Conservation (phyloP, 2,113 vertebrate species). For the Entosphenus tridentatus region DNA sequence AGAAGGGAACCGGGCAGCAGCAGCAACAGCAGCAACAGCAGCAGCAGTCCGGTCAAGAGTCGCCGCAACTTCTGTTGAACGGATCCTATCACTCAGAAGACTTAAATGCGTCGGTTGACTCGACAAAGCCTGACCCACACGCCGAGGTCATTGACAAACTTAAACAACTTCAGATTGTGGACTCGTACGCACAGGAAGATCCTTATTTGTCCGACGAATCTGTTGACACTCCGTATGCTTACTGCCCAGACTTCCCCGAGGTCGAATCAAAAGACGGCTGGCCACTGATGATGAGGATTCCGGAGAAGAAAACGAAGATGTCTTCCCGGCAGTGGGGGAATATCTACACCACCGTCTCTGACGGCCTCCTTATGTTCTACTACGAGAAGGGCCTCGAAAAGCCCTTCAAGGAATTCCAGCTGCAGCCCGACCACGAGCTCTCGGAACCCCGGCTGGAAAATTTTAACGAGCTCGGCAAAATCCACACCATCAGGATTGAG, state of each 20-base stretch:
- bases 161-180: slow-evolving; percentile 34
- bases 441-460: slow-evolving; percentile 53
- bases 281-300: slow-evolving; percentile 69
- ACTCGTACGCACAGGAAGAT: slow-evolving; percentile 31
- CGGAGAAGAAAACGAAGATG: slow-evolving; percentile 76
- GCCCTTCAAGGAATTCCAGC: slow-evolving; percentile 43
- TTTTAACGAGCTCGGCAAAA: slow-evolving; percentile 46
- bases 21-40: slow-evolving; percentile 18
- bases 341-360: slow-evolving; percentile 40
- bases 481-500: slow-evolving; percentile 50
- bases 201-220: slow-evolving; percentile 19
- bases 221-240: slow-evolving; percentile 14
- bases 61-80: slow-evolving; percentile 17
- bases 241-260: slow-evolving; percentile 13
- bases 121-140: slow-evolving; percentile 18
- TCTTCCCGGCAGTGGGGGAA: slow-evolving; percentile 81
- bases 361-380: slow-evolving; percentile 37
- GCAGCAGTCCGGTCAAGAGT: slow-evolving; percentile 28
- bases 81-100: slow-evolving; percentile 27
- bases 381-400: slow-evolving; percentile 59
- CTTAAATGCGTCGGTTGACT: slow-evolving; percentile 22
- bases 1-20: background rate
- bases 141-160: slow-evolving; percentile 34
- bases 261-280: slow-evolving; percentile 36
- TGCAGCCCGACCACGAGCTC: slow-evolving; percentile 40